phyloP scores from a whole-genome alignment of 2,113 vertebrate species.

The Crotalus viridis region DNA sequence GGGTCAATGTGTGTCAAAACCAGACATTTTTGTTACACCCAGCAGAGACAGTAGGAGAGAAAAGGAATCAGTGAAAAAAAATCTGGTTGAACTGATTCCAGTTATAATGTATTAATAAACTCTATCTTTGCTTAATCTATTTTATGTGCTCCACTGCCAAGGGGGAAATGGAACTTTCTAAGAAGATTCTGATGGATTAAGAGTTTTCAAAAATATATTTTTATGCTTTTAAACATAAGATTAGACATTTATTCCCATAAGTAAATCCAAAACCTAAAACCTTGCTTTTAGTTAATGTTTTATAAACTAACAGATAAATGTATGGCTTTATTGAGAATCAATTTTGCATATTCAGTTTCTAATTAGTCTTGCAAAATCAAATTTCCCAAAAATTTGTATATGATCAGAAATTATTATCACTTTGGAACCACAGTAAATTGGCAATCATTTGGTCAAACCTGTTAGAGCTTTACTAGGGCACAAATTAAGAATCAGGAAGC shows the following conservation, averaged over 20 bases:
- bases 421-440: background rate
- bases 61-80: conserved; percentile 22
- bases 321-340: background rate
- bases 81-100: conserved; percentile 34
- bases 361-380: background rate
- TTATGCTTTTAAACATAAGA: conserved; percentile 31
- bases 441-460: too few species aligned
- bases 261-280: background rate
- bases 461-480: background rate
- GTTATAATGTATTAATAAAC: conserved; percentile 33
- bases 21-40: conserved; percentile 63
- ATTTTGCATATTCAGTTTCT: background rate
- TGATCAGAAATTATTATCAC: background rate
- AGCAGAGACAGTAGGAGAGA: background rate
- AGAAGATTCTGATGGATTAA: conserved; percentile 25
- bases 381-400: background rate
- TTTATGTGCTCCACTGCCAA: conserved; percentile 35
- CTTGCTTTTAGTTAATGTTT: background rate
- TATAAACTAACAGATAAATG: background rate
- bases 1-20: conserved; percentile 63
- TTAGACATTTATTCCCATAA: background rate
- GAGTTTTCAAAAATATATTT: conserved; percentile 31
- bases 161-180: conserved; percentile 23
- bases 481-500: background rate
- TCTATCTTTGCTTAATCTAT: conserved; percentile 34